phyloP scores from a whole-genome alignment of 1,140 invertebrate species.

The Papilio aristodemus region DNA sequence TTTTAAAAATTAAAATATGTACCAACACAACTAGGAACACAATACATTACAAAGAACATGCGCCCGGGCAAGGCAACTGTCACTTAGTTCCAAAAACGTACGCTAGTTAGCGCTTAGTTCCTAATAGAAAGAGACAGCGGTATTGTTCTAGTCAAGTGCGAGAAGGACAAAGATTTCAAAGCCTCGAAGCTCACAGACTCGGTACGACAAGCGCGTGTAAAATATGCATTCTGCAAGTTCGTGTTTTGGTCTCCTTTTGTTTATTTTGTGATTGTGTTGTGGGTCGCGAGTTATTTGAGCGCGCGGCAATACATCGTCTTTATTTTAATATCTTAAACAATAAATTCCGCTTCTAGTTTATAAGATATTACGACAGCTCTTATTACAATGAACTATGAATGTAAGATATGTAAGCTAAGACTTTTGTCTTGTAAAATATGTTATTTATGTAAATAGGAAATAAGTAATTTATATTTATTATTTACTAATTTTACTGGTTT shows the following conservation, averaged over 20 bases:
- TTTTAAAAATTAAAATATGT: slow-evolving; percentile 25
- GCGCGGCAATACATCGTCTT: slow-evolving; percentile 16
- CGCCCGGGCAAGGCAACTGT: slow-evolving; percentile 68
- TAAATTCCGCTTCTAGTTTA: slow-evolving; percentile 8
- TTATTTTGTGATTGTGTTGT: slow-evolving; percentile 30
- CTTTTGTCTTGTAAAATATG: not conserved
- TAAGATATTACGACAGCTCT: not conserved
- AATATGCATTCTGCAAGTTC: slow-evolving; percentile 35
- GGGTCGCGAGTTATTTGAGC: slow-evolving; percentile 27
- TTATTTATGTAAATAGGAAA: not conserved
- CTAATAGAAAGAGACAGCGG: slow-evolving; percentile 45
- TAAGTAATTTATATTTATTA: not conserved
- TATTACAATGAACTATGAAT: slow-evolving; percentile 5
- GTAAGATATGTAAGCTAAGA: not conserved
- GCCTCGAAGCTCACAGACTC: slow-evolving; percentile 66
- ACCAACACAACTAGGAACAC: slow-evolving; percentile 29
- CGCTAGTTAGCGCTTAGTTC: slow-evolving; percentile 55
- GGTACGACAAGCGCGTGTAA: slow-evolving; percentile 22
- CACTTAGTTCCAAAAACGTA: slow-evolving; percentile 50
- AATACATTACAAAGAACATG: slow-evolving; percentile 64
- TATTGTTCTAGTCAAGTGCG: slow-evolving; percentile 38
- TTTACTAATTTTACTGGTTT: not conserved
- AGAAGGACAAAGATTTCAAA: slow-evolving; percentile 47
- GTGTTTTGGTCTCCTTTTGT: slow-evolving; percentile 32
- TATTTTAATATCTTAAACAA: slow-evolving; percentile 18